phyloP scores from a whole-genome alignment of 1,140 invertebrate genomes.

The Gonioctena quinquepunctata region DNA sequence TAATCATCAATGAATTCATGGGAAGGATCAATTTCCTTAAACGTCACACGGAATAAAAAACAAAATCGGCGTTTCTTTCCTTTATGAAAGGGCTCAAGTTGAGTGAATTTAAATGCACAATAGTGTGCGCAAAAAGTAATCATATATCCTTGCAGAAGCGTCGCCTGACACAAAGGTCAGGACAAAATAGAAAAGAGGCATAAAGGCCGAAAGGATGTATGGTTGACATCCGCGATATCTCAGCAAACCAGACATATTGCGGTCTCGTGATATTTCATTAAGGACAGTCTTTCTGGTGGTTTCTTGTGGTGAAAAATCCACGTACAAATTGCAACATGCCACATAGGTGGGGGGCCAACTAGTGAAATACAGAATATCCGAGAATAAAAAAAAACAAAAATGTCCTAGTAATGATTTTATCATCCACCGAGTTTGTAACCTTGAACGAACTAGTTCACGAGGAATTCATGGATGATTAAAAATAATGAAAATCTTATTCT shows the following conservation, averaged over 20 bases:
- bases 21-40: no score
- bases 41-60: no score
- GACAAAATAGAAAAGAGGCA: neutral
- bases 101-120: neutral
- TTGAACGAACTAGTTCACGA: no score
- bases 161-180: neutral
- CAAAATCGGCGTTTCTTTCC: no score
- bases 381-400: no score
- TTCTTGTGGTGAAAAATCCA: neutral
- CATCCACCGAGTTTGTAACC: no score
- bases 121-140: neutral
- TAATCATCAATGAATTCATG: no score
- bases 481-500: no score
- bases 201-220: neutral
- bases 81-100: no score
- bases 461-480: no score
- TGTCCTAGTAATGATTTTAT: no score
- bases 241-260: slow-evolving; percentile 9
- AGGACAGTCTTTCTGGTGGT: neutral
- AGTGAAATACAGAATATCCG: no score
- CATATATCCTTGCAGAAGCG: neutral
- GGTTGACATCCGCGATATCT: slow-evolving; percentile 9
- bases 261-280: slow-evolving; percentile 17
- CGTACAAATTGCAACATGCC: neutral
- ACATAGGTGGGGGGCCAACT: neutral